Evolutionary conservation across 92 coral and sea anemone species (phyloP), one percentile per base, ranked within the genome.

Genomic region (Micromussa lordhowensis): DNA sequence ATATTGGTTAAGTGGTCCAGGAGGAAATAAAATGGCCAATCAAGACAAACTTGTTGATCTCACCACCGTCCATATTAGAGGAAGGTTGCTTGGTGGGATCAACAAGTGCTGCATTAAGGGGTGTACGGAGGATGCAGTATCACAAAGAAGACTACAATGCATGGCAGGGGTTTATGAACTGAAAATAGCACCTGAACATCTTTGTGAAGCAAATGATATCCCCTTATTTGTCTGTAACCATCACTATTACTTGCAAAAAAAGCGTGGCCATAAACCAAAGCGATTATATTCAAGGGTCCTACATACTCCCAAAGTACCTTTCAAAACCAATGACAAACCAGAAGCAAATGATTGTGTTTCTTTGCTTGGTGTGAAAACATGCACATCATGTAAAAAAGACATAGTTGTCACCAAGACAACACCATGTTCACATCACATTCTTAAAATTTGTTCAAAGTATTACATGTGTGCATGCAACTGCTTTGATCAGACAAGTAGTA

Each of bases 1-100:
- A 5, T 85, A 59, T 15, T 85, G 88, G 88, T 8, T 73, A 11
- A 85, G 71, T 55, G 58, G 88, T 54, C 88, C 82, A 73, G 70
- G 54, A 68, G 55, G 88, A 2, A 32, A 85, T 14, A 8, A 55
- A 31, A 55, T 74, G 53, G 15, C 55, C 57, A 31, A 18, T 10
- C 10, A 21, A 32, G 35, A 55, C 26, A 49, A 83, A 70, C 79
- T 70, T 40, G 35, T 15, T 17, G 32, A 70, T 44, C 79, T 69
- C 11, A 30, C 61, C 79, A 83, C 87, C 16, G 14, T 83, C 16
- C 66, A 68, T 3, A 68, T 83, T 8, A 48, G 79, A 38, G 64
- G 28, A 5, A 70, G 87, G 66, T 66, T 83, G 40, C 5, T 36
- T 69, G 87, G 87, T n/a, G 78, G 87, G 19, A 28, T 4, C 3